These are phyloP conservation scores for Drosophila kikkawai DNA, from an alignment of 1,140 invertebrate species.

Conservation along the genomic window DNA sequence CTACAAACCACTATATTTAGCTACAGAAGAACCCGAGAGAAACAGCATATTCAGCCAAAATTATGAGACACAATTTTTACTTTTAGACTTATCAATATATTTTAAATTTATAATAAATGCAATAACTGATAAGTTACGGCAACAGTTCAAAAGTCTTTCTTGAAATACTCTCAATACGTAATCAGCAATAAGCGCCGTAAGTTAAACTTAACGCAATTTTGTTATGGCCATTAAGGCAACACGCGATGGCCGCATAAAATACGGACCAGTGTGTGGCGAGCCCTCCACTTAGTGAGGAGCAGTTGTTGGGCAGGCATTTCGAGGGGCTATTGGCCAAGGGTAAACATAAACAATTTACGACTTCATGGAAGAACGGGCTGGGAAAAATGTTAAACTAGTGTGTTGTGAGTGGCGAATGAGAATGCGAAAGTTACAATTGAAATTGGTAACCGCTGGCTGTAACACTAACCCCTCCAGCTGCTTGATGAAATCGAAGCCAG, in stretches of 20 bases:
- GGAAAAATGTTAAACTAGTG: constrained; percentile 21
- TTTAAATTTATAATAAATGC: neutral
- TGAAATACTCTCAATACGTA: constrained; percentile 44
- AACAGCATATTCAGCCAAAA: too few relatives aligned
- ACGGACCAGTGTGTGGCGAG: constrained; percentile 17
- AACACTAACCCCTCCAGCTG: neutral
- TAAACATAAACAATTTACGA: constrained; percentile 52
- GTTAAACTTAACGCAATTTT: constrained; percentile 39
- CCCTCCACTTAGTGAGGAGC: constrained; percentile 12
- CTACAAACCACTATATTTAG: too few relatives aligned
- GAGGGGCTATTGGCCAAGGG: constrained; percentile 25
- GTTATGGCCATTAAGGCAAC: constrained; percentile 41
- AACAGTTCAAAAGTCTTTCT: neutral
- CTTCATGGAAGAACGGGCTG: constrained; percentile 53
- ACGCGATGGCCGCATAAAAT: constrained; percentile 46
- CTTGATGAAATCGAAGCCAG: constrained; percentile 19
- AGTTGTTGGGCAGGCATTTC: neutral
- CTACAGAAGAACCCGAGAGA: too few relatives aligned
- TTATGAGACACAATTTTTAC: too few relatives aligned
- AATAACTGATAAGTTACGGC: neutral
- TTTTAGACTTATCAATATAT: neutral
- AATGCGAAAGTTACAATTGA: constrained; percentile 12
- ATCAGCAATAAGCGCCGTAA: constrained; percentile 28
- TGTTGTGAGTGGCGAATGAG: constrained; percentile 14
- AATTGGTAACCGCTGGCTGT: constrained; percentile 1